A percentile compares a stretch with the other conserved stretches of the same genome.
Evolutionary conservation across 2,888 invertebrate genomes (phyloP).

Genomic region (Smittia sp.): DNA sequence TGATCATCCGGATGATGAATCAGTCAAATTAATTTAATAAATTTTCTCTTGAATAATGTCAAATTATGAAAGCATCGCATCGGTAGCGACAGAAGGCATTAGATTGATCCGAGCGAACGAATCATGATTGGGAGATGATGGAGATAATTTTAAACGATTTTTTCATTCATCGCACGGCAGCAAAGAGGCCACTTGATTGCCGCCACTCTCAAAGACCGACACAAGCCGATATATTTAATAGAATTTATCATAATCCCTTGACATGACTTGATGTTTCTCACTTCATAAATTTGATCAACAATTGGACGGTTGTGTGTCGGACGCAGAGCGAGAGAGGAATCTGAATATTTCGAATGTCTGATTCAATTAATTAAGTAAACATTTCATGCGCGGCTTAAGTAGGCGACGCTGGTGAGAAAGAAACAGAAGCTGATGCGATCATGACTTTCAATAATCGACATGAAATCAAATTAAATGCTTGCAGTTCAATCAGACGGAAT

Average conservation of each 20-base stretch:
- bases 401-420: neutral
- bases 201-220: neutral
- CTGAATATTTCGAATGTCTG: neutral
- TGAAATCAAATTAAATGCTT: neutral
- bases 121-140: neutral
- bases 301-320: neutral
- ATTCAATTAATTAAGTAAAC: constrained; percentile 17
- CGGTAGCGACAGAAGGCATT: neutral
- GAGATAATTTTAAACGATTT: constrained; percentile 8
- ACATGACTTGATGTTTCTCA: constrained; percentile 27
- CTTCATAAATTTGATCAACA: constrained; percentile 17
- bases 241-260: constrained; percentile 5
- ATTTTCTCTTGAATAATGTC: constrained; percentile 2
- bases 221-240: neutral
- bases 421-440: constrained; percentile 3
- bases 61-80: constrained; percentile 1
- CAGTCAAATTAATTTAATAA: neutral
- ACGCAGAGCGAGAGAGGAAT: neutral
- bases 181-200: neutral
- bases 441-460: constrained; percentile 2
- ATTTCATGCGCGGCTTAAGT: neutral
- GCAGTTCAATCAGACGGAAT: neutral
- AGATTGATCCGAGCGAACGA: neutral
- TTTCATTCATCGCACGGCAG: neutral
- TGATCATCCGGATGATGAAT: neutral